Evolutionary conservation across 1,140 invertebrate species (phyloP).

Genomic region (Heliconius melpomene): DNA sequence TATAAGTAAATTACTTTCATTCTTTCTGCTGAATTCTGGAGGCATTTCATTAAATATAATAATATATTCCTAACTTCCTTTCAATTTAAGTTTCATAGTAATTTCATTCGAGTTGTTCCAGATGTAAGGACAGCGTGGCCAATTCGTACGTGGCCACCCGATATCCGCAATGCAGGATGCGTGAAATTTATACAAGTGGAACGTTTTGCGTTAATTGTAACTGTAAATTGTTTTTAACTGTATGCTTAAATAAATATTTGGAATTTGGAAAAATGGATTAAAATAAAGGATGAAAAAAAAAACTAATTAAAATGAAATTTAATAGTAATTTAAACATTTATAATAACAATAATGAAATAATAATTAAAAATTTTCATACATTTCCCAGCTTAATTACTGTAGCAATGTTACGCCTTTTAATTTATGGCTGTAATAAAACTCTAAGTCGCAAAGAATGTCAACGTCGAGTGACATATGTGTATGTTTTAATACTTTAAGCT

Average conservation of each 20-base stretch:
- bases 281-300: too few relatives aligned
- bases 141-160: slow-evolving; percentile 6
- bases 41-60: too few relatives aligned
- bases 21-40: too few relatives aligned
- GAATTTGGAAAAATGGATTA: background rate
- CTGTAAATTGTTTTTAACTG: background rate
- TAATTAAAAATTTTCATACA: background rate
- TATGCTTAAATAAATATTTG: background rate
- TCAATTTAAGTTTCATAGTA: background rate
- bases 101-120: background rate
- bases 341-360: background rate
- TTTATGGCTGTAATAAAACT: slow-evolving; percentile 9
- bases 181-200: background rate
- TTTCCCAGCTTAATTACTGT: background rate
- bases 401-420: slow-evolving; percentile 4
- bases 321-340: background rate
- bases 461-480: background rate
- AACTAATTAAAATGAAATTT: too few relatives aligned
- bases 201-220: background rate
- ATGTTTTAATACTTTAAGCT: background rate
- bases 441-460: background rate
- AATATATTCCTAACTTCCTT: background rate
- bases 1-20: too few relatives aligned
- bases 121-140: background rate
- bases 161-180: slow-evolving; percentile 13